Conservation (phyloP, 1,140 invertebrate species). For the Mycetomoellerius zeteki region DNA sequence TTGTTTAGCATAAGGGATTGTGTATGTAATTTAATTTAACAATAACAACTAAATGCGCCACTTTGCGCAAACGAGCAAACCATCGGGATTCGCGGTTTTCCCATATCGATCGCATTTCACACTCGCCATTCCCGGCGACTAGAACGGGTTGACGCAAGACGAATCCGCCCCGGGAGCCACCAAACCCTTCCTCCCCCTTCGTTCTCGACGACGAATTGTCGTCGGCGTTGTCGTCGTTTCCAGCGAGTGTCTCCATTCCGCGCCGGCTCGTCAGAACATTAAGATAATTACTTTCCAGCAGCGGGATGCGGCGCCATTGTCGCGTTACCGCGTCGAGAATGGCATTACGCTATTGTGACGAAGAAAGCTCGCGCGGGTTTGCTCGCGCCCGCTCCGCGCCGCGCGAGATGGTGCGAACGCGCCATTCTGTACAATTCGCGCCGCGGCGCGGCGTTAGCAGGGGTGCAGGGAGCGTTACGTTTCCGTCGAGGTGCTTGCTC, state of each 20-base stretch:
- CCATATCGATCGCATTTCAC: slow-evolving; percentile 39
- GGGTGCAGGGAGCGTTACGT: slow-evolving; percentile 36
- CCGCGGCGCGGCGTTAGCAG: slow-evolving; percentile 19
- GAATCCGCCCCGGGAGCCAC: slow-evolving; percentile 57
- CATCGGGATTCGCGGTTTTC: slow-evolving; percentile 43
- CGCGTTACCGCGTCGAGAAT: slow-evolving; percentile 77
- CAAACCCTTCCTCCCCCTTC: slow-evolving; percentile 42
- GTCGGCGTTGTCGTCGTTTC: slow-evolving; percentile 46
- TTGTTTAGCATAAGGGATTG: background rate
- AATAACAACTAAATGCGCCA: slow-evolving; percentile 39
- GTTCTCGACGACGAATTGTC: slow-evolving; percentile 33
- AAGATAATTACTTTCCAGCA: slow-evolving; percentile 80
- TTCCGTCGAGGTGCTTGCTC: slow-evolving; percentile 63
- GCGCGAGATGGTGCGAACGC: slow-evolving; percentile 50
- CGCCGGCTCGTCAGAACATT: slow-evolving; percentile 75
- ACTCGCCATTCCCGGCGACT: slow-evolving; percentile 4
- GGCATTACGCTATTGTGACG: slow-evolving; percentile 75
- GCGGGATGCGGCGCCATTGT: slow-evolving; percentile 75
- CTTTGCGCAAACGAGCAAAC: slow-evolving; percentile 41
- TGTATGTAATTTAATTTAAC: background rate
- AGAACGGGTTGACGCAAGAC: slow-evolving; percentile 31
- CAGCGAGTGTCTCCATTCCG: slow-evolving; percentile 70
- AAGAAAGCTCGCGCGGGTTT: slow-evolving; percentile 70
- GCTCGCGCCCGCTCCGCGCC: slow-evolving; percentile 27
- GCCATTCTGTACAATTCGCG: slow-evolving; percentile 51